Conservation (phyloP, 2,797 vertebrate genomes). For the Sebastes cheni region DNA sequence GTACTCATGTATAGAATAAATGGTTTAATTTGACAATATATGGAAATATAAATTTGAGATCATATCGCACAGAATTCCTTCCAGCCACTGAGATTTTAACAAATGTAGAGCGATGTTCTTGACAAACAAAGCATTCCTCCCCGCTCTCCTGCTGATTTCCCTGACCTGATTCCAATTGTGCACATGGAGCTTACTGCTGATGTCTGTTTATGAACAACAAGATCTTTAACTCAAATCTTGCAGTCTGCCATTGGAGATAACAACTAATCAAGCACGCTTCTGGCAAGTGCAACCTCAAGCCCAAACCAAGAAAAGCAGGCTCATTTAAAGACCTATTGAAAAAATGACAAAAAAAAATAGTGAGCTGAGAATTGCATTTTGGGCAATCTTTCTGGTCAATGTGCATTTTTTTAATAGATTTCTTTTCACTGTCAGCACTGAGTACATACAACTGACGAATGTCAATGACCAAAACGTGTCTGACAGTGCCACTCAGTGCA, state of each 20-base stretch:
- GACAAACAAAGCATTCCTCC: constrained; percentile 3
- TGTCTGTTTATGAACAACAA: constrained; percentile 16
- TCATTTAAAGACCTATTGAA: neutral
- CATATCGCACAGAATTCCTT: neutral
- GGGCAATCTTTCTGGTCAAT: neutral
- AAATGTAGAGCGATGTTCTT: neutral
- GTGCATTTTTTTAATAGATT: neutral
- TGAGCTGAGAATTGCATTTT: neutral
- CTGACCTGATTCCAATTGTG: constrained; percentile 1
- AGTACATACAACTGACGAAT: neutral
- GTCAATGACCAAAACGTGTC: neutral
- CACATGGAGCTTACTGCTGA: constrained; percentile 13
- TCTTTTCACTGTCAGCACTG: neutral
- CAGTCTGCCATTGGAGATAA: constrained; percentile 6
- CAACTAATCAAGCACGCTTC: constrained; percentile 13
- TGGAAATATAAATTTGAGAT: neutral
- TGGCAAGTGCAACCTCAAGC: neutral
- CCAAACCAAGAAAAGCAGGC: neutral
- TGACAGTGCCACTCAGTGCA: too few relatives aligned
- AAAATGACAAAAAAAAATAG: neutral
- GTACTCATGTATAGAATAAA: neutral
- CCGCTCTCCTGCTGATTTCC: neutral
- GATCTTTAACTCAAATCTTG: constrained; percentile 28
- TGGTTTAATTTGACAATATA: neutral
- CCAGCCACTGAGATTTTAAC: neutral